Evolutionary conservation across 2,888 invertebrate genomes (phyloP).

Genomic region (Sesamia inferens): DNA sequence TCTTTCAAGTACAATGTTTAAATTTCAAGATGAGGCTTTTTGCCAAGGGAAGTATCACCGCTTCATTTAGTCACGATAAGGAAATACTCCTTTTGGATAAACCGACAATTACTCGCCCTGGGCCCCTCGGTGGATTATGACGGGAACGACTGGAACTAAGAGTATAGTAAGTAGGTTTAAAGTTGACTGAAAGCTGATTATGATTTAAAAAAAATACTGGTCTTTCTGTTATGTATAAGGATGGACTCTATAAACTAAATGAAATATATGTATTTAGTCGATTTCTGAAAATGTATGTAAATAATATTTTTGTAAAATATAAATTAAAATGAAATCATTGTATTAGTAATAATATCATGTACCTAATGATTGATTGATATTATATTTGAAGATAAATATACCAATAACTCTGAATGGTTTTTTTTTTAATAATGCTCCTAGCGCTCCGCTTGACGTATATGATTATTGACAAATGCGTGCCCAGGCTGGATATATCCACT

Average conservation of each 20-base stretch:
- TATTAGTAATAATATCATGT: neutral
- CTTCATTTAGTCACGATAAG: too few species aligned
- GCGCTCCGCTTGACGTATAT: too few species aligned
- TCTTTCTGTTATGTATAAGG: neutral
- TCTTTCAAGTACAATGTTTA: too few species aligned
- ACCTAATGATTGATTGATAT: neutral
- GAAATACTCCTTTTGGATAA: too few species aligned
- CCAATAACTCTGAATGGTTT: neutral
- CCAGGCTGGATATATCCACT: too few species aligned
- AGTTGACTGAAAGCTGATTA: neutral
- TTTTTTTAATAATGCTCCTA: neutral
- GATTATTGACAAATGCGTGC: too few species aligned
- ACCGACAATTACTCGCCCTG: too few species aligned
- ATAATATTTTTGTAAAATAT: conserved; percentile 22
- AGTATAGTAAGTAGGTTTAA: too few species aligned
- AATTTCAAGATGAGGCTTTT: too few species aligned
- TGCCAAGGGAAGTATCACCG: too few species aligned
- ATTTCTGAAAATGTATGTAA: conserved; percentile 11
- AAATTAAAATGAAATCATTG: neutral
- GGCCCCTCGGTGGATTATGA: too few species aligned
- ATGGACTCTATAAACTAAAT: neutral
- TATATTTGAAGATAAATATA: conserved; percentile 17
- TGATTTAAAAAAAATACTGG: neutral
- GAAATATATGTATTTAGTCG: conserved; percentile 29
- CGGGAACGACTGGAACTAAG: too few species aligned